phyloP scores from a whole-genome alignment of 2,797 vertebrate genomes.

The Halcyon chelicuti region DNA sequence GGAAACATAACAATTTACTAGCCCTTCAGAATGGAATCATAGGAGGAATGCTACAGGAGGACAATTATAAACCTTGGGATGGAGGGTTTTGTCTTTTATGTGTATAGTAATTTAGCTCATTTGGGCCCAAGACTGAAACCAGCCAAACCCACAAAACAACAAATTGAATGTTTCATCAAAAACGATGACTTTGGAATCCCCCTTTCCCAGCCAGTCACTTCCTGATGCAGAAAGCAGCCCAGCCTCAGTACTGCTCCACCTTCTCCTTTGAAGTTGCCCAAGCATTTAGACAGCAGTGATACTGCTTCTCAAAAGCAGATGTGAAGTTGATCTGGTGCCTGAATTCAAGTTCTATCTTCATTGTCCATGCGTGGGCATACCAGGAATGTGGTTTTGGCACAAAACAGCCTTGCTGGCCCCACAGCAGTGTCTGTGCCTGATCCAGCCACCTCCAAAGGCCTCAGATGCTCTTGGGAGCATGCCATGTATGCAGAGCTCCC shows the following conservation, averaged over 20 bases:
- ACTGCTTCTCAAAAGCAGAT: not conserved
- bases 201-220: not conserved
- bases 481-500: not conserved
- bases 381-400: not conserved
- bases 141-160: not conserved
- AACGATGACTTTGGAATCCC: fast-evolving
- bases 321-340: not conserved
- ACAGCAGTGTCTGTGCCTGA: fast-evolving
- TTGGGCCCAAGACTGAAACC: not conserved
- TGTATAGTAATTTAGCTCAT: not conserved
- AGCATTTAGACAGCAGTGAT: not conserved
- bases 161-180: not conserved
- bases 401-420: not conserved
- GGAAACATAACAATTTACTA: not conserved
- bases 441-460: not conserved
- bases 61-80: not conserved
- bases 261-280: not conserved
- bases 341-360: not conserved
- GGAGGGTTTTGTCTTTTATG: not conserved
- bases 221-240: not conserved
- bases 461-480: not conserved
- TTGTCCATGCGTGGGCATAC: fast-evolving
- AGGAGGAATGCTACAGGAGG: not conserved
- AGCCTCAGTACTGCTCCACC: not conserved
- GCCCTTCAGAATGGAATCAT: not conserved